Percentiles rank a stretch among this genome's conserved stretches.
These are phyloP conservation scores for Eristalis intricaria DNA, from an alignment of 2,888 invertebrate genomes.

Conservation along the genomic window DNA sequence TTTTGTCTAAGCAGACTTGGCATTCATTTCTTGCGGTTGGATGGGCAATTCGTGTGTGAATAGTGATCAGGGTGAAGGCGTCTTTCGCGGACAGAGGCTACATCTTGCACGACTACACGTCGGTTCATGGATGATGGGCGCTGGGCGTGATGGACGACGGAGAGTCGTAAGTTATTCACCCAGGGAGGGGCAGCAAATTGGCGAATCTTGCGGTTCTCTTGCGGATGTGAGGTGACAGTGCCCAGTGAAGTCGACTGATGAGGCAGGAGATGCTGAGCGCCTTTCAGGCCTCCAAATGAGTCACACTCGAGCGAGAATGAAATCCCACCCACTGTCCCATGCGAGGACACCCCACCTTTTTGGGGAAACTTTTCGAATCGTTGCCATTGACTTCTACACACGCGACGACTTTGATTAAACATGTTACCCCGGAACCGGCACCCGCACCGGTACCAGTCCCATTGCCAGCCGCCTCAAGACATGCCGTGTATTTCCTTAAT, in stretches of 20 bases:
- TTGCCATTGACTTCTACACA: neutral
- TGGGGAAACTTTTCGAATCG: neutral
- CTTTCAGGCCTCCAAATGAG: too few relatives aligned
- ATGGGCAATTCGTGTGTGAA: neutral
- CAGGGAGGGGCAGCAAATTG: neutral
- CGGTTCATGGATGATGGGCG: neutral
- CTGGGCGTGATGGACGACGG: neutral
- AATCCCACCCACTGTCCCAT: neutral
- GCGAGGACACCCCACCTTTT: neutral
- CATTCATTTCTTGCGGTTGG: neutral
- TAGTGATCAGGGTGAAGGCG: neutral
- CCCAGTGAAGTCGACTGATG: too few relatives aligned
- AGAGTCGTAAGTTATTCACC: neutral
- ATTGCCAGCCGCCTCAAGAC: too few relatives aligned
- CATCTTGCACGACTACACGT: neutral
- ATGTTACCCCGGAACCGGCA: slow-evolving; percentile 43
- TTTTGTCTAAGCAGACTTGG: neutral
- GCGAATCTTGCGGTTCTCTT: neutral
- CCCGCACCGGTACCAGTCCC: neutral
- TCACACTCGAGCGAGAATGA: neutral
- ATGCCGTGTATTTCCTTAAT: slow-evolving; percentile 56
- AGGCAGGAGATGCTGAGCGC: too few relatives aligned
- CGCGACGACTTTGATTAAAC: slow-evolving; percentile 32
- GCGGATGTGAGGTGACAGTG: neutral
- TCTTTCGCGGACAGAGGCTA: neutral